phyloP scores from a whole-genome alignment of 2,797 vertebrate species.

The Sorex maritimensis region DNA sequence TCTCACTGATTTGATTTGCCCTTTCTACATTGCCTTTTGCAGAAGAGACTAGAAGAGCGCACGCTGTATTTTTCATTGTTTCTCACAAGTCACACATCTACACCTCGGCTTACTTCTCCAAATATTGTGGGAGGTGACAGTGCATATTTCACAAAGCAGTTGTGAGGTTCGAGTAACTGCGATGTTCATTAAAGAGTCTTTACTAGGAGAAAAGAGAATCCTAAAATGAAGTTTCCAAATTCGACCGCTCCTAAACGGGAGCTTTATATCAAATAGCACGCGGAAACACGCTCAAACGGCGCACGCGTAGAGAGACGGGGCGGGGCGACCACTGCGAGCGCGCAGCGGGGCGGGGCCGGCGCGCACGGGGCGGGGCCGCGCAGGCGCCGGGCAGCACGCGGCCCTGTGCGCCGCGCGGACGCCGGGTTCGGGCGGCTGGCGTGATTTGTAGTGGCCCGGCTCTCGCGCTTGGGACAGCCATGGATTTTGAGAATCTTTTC shows the following conservation, averaged over 20 bases:
- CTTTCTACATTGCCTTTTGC: too few species aligned
- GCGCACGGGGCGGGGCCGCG: slow-evolving; percentile 31
- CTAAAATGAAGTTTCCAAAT: too few species aligned
- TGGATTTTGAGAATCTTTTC: slow-evolving; percentile 99
- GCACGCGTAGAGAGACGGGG: background rate
- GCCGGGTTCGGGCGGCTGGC: fast-evolving
- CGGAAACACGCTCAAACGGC: fast-evolving
- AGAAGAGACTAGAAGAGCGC: too few species aligned
- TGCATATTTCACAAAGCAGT: background rate
- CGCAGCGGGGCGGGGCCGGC: background rate
- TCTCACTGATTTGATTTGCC: too few species aligned
- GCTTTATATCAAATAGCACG: fast-evolving
- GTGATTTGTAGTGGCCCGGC: fast-evolving
- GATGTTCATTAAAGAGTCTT: background rate
- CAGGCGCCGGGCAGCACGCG: slow-evolving; percentile 9
- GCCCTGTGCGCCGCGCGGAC: fast-evolving
- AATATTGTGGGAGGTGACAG: background rate
- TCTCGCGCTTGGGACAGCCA: slow-evolving; percentile 84
- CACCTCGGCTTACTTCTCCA: background rate
- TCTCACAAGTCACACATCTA: background rate
- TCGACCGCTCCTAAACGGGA: too few species aligned
- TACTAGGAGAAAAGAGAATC: background rate
- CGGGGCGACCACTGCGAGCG: fast-evolving
- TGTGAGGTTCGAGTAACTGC: background rate
- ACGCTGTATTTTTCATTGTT: too few species aligned